Base-by-base conservation (phyloP, 2,113 vertebrate genomes). In the Sisor rabdophorus region DNA sequence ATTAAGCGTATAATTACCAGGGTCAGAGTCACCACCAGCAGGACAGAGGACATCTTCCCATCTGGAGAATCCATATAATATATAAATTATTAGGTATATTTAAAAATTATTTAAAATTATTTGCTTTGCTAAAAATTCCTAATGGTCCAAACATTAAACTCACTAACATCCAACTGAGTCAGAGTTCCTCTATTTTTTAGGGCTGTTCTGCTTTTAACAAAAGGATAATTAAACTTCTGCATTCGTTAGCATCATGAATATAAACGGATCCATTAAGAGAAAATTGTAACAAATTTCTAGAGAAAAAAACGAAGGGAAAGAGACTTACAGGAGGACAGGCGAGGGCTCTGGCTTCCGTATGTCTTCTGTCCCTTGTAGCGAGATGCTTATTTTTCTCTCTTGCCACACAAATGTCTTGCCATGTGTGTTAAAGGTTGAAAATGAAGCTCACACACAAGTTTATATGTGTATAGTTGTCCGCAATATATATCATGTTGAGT, bases 1-100 rank as follows among this genome's bases (percentile, higher is more conserved):
- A 16, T 47, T 8, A 24, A 24, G 11, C 2, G 16, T 17, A 68
- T 40, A 54, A 3, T 81, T 83, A 83, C 82, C 82, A 73, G 24
- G 7, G 54, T 68, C 69, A 78, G 63, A 64, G 79, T 50, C 36
- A 68, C 52, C 54, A 80, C 44, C 58, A 83, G 65, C 11, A 83
- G 68, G 61, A 70, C 6, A 5, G 28, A 5, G n/a, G 76, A 58
- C 82, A 83, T 83, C 82, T 81, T 83, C 44, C 26, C 82, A 76
- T 79, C 80, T 82, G 54, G 3, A 82, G 19, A 17, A 36, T 76
- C 20, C 70, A 63, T 47, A 19, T 71, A 13, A 63, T 4, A 71
- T 4, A n/a, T 20, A 36, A 81, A 40, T 13, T 47, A 24, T 44
- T 9, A 53, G 55, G 13, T 30, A 54, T 3, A 19, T 3, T 71